Base-by-base conservation (phyloP, 2,113 vertebrate genomes). In the Gallinago jamesoni region DNA sequence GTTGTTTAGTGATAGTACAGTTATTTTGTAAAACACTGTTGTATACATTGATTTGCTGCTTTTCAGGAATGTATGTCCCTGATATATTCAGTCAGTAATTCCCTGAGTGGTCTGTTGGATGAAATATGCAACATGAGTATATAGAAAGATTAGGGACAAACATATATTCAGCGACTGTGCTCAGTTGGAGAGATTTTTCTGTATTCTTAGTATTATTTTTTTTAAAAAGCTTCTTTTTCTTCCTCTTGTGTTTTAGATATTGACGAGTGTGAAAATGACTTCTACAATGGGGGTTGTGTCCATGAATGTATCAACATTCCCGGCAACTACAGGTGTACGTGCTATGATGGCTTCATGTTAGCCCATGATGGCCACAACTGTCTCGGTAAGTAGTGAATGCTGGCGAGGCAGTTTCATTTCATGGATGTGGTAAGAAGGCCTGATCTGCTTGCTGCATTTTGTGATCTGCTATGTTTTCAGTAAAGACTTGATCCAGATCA, bases 261-360 rank as follows among this genome's bases (percentile, higher is more conserved):
- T 35, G 99, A 99, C 7, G 99, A 99, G 95, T 99, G 99, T 97
- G 99, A 99, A 89, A 99, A 99, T 15, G 99, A 99, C 96, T 98
- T 98, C 98, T 99, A 99, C 98, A 99, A 99, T 0, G 99, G 99
- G 0, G 99, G 99, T 78, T 99, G 99, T 18, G 99, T 99, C 70
- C 99, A 99, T 0, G 99, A 99, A 89, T 99, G 99, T 87, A 99
- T 99, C 98, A 99, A 99, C 98, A 99, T 99, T 91, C 99, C 99
- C 2, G 99, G 99, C 17, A 99, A 99, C 98, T 99, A 99, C 98
- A 97, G 99, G 68, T 99, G 99, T 85, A 99, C 99, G 2, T 99
- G 99, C 97, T 99, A 99, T 1, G 99, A 99, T 41, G 99, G 99
- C 8, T 99, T 99, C 98, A 99, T 99, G 99, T 94, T 99, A 96